Evolutionary conservation across 2,888 invertebrate species (phyloP), one percentile per base, ranked within the genome.

Genomic region (Meiosimyza decipiens): DNA sequence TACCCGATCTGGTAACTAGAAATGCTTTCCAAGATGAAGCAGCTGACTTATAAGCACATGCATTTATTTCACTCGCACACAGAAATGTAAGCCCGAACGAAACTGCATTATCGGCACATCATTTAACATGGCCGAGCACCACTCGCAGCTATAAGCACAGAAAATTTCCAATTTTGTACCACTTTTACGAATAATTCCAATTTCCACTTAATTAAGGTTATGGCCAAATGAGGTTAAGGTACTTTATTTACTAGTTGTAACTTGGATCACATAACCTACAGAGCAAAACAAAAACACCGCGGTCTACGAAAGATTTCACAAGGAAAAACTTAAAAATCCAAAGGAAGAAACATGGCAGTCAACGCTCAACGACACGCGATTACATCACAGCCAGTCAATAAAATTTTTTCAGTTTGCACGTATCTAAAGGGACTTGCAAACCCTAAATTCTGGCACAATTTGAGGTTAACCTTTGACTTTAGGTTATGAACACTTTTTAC

Each of bases 151-250:
- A 2, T 4, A 77, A 77, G 64, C 73, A 76, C 69, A 65, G 67
- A 68, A 75, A 73, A 78, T 74, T 71, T 75, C 74, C 71, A 75
- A 75, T 52, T 76, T 69, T 50, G 4, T 28, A 74, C 75, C 60
- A 72, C 28, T 74, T 76, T 68, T 67, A 11, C 64, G 62, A 71
- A 79, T 75, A 78, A 78, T 78, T 80, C 80, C 82, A 80, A 80
- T 77, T 79, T 79, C 79, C 79, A 79, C 69, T 73, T 49, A 73
- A 74, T 77, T 72, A 77, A 81, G 79, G 78, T 79, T 80, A 80
- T 81, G 81, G 76, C 74, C 73, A 79, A 81, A 79, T 81, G 81
- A 82, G 82, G 82, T 82, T 82, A 82, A 82, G 82, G 74, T 73
- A 68, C 76, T 81, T 82, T 84, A 84, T 84, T 83, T 83, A 83